A percentile compares a stretch with the other conserved stretches of the same genome.
Conservation (phyloP, 2,113 vertebrate genomes). For the Dasyurus viverrinus region DNA sequence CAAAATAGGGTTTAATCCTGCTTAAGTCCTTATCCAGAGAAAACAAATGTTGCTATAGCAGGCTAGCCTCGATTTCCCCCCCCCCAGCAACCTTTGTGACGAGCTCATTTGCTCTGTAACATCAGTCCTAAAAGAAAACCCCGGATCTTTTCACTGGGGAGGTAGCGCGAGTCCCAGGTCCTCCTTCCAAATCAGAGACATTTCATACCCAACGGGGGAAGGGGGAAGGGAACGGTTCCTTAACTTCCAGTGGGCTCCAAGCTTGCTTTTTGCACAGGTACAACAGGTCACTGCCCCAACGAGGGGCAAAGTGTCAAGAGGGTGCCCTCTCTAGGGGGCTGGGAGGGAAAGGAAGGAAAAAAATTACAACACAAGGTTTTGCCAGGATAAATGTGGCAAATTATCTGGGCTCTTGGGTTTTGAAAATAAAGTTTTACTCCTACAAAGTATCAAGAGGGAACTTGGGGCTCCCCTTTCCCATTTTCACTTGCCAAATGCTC, state of each 20-base stretch:
- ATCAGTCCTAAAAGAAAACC: neutral
- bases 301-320: no score
- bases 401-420: no score
- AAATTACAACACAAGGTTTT: no score
- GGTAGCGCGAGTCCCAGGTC: neutral
- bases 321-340: no score
- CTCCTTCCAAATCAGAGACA: neutral
- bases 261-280: neutral
- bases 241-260: neutral
- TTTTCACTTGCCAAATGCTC: neutral
- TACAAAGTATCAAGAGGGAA: no score
- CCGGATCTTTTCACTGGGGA: neutral
- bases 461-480: neutral
- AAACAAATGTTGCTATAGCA: neutral
- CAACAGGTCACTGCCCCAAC: neutral
- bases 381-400: no score
- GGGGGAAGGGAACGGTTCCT: neutral
- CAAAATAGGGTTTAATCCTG: constrained; percentile 49
- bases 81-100: constrained; percentile 42
- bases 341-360: no score
- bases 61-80: neutral
- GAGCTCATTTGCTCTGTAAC: constrained; percentile 5
- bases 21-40: constrained; percentile 36
- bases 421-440: no score
- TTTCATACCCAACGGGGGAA: neutral